Evolutionary conservation across 35 echinoderm and acorn worm species (phyloP).

Genomic region (Apostichopus japonicus): DNA sequence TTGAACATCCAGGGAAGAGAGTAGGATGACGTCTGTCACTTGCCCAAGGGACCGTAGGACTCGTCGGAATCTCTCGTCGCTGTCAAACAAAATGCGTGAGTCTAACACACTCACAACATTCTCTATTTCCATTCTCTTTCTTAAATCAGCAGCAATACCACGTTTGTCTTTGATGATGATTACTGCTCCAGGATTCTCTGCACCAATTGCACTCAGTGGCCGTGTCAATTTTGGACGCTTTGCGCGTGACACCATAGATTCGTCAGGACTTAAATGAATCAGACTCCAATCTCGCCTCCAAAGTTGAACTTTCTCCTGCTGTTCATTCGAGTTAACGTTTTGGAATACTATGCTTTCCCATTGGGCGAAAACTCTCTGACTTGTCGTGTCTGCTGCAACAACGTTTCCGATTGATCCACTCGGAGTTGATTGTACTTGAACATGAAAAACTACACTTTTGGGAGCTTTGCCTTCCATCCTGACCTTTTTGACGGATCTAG

Average conservation of each 20-base stretch:
- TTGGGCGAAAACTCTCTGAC: conserved; percentile 82
- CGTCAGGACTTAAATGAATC: conserved; percentile 41
- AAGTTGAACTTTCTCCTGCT: conserved; percentile 85
- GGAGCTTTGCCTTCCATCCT: conserved; percentile 81
- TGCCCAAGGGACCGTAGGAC: conserved; percentile 87
- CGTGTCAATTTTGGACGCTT: conserved; percentile 46
- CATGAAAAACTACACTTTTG: conserved; percentile 78
- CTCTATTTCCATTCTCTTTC: conserved; percentile 84
- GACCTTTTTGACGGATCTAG: conserved; percentile 76
- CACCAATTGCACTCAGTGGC: conserved; percentile 84
- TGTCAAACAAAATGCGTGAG: conserved; percentile 83
- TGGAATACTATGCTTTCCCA: conserved; percentile 79
- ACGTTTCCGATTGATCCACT: conserved; percentile 72
- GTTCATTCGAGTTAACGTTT: conserved; percentile 88
- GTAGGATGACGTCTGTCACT: conserved; percentile 88
- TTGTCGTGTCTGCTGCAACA: conserved; percentile 85
- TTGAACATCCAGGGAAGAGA: conserved; percentile 82
- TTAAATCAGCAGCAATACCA: conserved; percentile 81
- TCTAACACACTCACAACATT: conserved; percentile 94
- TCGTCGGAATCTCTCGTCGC: conserved; percentile 87
- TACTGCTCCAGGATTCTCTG: conserved; percentile 88
- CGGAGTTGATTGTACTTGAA: conserved; percentile 61
- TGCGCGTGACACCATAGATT: not conserved
- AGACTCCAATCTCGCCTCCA: conserved; percentile 88
- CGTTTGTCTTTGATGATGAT: conserved; percentile 93